Conservation (phyloP, 2,797 vertebrate genomes). For the Paramormyrops hopkinsi region DNA sequence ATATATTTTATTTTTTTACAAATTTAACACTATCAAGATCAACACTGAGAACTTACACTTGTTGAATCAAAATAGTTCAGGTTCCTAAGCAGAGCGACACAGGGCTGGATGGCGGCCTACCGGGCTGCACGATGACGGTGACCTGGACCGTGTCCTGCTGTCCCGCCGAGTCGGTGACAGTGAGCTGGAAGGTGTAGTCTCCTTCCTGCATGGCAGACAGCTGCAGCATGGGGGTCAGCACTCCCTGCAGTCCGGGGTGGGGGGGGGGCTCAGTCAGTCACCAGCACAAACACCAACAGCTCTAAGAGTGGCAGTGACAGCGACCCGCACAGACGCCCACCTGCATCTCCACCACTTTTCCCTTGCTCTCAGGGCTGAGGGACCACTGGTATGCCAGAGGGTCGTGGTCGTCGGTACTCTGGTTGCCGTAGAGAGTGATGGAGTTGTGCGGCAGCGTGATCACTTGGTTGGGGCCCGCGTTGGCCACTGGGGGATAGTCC, state of each 20-base stretch:
- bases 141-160: constrained; percentile 88
- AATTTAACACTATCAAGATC: background rate
- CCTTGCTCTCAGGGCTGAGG: constrained; percentile 88
- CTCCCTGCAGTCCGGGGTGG: constrained; percentile 64
- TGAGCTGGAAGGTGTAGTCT: constrained; percentile 95
- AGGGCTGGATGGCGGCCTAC: constrained; percentile 52
- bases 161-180: constrained; percentile 83
- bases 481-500: constrained; percentile 90
- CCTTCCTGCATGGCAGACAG: constrained; percentile 95
- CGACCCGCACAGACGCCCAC: constrained; percentile 51
- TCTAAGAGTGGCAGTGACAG: background rate
- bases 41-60: background rate
- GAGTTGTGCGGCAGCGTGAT: constrained; percentile 90
- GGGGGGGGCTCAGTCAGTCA: background rate
- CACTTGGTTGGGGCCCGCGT: constrained; percentile 85
- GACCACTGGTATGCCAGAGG: constrained; percentile 92
- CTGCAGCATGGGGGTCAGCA: constrained; percentile 81
- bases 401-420: constrained; percentile 91
- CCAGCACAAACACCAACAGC: background rate
- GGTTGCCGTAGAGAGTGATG: constrained; percentile 83
- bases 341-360: constrained; percentile 98
- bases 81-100: background rate
- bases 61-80: background rate
- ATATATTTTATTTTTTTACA: background rate
- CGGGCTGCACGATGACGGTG: constrained; percentile 94